A percentile compares a stretch with the other conserved stretches of the same genome.
phyloP scores from a whole-genome alignment of 2,113 vertebrate genomes.

The Anseranas semipalmata region DNA sequence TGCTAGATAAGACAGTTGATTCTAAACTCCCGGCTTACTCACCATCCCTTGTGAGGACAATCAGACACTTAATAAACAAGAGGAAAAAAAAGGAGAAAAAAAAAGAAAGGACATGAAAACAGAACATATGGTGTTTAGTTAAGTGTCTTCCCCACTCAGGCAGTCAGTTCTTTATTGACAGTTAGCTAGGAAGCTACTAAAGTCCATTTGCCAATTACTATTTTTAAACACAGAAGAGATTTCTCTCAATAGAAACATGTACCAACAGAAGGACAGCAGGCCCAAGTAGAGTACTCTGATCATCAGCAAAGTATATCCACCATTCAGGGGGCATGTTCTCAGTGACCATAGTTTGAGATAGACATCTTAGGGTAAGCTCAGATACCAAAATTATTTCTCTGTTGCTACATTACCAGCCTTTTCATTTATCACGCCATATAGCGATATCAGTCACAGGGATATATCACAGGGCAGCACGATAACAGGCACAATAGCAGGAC shows the following conservation, averaged over 20 bases:
- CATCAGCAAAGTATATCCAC: not conserved
- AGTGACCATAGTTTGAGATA: not conserved
- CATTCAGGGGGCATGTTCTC: not conserved
- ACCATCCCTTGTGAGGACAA: not conserved
- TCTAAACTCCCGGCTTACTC: not conserved
- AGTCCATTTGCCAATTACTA: not conserved
- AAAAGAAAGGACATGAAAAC: not conserved
- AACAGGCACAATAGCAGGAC: accelerated
- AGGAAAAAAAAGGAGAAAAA: not conserved
- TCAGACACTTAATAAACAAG: not conserved
- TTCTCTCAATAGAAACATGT: not conserved
- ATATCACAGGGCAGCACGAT: accelerated
- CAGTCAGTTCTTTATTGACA: not conserved
- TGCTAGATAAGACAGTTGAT: not conserved
- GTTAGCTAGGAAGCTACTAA: not conserved
- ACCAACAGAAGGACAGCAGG: not conserved
- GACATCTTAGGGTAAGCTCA: not conserved
- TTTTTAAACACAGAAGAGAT: not conserved
- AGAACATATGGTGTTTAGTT: not conserved
- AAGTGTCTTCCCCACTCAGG: not conserved
- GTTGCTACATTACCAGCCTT: not conserved
- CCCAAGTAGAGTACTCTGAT: not conserved
- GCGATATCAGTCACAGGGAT: not conserved
- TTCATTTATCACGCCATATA: not conserved
- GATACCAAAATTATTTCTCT: not conserved